These are phyloP conservation scores for Watsonalla cultraria DNA, from an alignment of 2,888 invertebrate species.

Conservation along the genomic window DNA sequence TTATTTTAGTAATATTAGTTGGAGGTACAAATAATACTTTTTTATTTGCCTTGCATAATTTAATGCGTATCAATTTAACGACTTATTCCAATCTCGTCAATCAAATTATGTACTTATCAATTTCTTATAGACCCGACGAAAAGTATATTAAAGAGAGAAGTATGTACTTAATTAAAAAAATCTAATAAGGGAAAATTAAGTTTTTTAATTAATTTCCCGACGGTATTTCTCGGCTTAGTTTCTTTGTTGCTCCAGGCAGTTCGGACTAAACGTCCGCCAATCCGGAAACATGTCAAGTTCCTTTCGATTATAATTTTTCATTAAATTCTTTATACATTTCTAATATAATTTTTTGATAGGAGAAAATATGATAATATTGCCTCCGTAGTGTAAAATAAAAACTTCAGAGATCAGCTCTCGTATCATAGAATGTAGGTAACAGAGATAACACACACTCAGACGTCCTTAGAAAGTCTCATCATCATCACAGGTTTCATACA, in stretches of 20 bases:
- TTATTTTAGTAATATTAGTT: too few species aligned
- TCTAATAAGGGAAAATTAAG: conserved; percentile 58
- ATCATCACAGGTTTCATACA: too few species aligned
- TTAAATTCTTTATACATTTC: not conserved
- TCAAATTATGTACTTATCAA: not conserved
- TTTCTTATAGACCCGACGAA: not conserved
- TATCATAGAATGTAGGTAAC: too few species aligned
- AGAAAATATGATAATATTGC: too few species aligned
- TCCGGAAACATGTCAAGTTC: not conserved
- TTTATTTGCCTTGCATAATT: too few species aligned
- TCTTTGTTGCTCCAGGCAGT: conserved; percentile 40
- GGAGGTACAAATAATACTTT: too few species aligned
- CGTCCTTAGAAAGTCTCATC: too few species aligned
- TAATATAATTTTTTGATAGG: too few species aligned
- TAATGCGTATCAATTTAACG: too few species aligned
- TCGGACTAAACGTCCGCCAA: conserved; percentile 9
- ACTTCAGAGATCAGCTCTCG: too few species aligned
- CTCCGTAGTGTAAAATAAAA: too few species aligned
- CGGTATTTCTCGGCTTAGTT: conserved; percentile 46
- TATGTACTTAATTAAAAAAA: conserved; percentile 40
- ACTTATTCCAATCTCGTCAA: not conserved
- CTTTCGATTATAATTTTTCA: not conserved
- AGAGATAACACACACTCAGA: too few species aligned
- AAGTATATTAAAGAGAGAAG: not conserved
- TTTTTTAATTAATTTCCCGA: conserved; percentile 69